phyloP scores from a whole-genome alignment of 2,797 vertebrate species.

The Notolabrus celidotus region DNA sequence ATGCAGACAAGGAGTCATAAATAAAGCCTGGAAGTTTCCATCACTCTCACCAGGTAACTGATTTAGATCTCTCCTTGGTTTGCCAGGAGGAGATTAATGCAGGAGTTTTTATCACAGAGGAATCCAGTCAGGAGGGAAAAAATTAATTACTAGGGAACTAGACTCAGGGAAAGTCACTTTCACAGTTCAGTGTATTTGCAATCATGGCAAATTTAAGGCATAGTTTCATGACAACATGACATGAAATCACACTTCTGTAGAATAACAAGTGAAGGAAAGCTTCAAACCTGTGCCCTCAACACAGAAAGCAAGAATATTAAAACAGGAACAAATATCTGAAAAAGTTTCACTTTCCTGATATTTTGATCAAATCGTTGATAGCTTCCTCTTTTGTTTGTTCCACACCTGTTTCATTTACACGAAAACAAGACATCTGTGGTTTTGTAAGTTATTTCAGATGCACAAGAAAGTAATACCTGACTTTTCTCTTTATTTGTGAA shows the following conservation, averaged over 20 bases:
- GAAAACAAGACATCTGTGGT: conserved; percentile 49
- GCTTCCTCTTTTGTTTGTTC: conserved; percentile 60
- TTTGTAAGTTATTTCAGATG: not conserved
- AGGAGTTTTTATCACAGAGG: not conserved
- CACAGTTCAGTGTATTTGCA: not conserved
- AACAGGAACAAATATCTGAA: conserved; percentile 40
- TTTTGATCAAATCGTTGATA: not conserved
- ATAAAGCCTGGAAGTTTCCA: conserved; percentile 30
- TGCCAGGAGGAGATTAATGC: not conserved
- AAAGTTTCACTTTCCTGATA: conserved; percentile 7
- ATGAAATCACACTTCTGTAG: conserved; percentile 60
- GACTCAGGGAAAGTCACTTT: not conserved
- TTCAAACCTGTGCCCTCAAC: not conserved
- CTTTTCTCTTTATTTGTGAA: no score
- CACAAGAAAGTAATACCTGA: not conserved
- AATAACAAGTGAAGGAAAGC: not conserved
- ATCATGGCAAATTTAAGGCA: not conserved
- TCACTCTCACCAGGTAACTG: conserved; percentile 30
- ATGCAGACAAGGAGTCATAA: conserved; percentile 23
- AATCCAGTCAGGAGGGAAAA: conserved; percentile 8
- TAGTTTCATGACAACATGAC: conserved; percentile 23
- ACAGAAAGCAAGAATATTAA: conserved; percentile 31
- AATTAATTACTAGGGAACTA: not conserved
- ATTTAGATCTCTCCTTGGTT: conserved; percentile 19
- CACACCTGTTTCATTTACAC: conserved; percentile 52